Evolutionary conservation across 64 coral and sea anemone species (phyloP).

Genomic region (Acropora yongei): DNA sequence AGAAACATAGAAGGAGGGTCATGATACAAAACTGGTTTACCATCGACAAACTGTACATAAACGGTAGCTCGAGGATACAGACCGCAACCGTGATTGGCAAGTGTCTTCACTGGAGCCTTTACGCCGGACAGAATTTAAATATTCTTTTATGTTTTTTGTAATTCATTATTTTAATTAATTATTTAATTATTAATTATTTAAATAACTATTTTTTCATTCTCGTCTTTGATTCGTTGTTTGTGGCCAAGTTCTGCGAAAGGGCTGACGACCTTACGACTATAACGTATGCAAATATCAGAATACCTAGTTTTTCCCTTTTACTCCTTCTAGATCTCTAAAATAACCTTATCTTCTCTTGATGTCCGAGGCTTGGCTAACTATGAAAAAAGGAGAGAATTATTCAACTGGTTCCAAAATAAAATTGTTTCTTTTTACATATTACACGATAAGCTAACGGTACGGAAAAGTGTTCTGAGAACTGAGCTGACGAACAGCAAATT

Average conservation of each 20-base stretch:
- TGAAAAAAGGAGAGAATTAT: constrained; percentile 33
- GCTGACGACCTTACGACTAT: not conserved
- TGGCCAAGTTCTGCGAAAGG: not conserved
- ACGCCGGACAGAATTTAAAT: not conserved
- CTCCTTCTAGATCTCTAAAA: not conserved
- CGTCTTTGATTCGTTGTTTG: not conserved
- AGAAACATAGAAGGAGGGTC: not conserved
- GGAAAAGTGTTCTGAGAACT: not conserved
- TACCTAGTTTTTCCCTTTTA: not conserved
- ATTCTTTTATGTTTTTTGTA: not conserved
- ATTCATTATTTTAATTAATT: too few species aligned
- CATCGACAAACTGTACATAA: not conserved
- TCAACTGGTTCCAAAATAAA: constrained; percentile 42
- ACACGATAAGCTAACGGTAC: not conserved
- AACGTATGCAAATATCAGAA: not conserved
- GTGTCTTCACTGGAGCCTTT: constrained; percentile 8
- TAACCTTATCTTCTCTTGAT: constrained; percentile 24
- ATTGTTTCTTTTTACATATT: constrained; percentile 8
- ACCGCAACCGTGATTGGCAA: not conserved
- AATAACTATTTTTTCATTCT: not conserved
- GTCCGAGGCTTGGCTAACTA: constrained; percentile 18
- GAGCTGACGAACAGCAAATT: constrained; percentile 6
- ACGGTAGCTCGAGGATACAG: not conserved
- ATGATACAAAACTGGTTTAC: not conserved
- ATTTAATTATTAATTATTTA: too few species aligned